Base-by-base conservation (phyloP, 2,113 vertebrate genomes). In the Odocoileus hemionus region DNA sequence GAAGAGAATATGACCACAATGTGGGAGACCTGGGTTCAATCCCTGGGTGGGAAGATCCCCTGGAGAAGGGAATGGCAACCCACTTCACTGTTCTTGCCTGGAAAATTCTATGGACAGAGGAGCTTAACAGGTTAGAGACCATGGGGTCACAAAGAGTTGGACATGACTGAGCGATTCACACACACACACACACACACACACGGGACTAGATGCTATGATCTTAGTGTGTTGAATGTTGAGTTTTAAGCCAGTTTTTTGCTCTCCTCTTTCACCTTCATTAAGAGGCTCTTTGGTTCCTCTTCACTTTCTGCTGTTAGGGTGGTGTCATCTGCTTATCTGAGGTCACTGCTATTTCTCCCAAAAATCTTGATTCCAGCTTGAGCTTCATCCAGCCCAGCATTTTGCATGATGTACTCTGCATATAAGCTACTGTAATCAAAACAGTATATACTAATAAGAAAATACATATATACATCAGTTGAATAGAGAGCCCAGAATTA, bases 21-120 rank as follows among this genome's bases (percentile, higher is more conserved):
- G 9, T 70, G 64, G n/a, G 64, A 70, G 19, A 70, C 64, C n/a
- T 0, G 1, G 64, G n/a, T 70, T 70, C 64, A 70, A 0, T 36
- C n/a, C n/a, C n/a, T 36, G n/a, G 64, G 9, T 36, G 1, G 61
- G 30, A n/a, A n/a, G 61, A 64, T 64, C 7, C 61, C 30, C 15
- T 64, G 61, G 7, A n/a, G 61, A 64, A 64, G 30, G 61, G 7
- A 64, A n/a, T n/a, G 61, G 7, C 61, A n/a, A n/a, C 33, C 61
- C 61, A n/a, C 33, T 64, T n/a, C 61, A 64, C 0, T 64, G 16
- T 64, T n/a, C 61, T 64, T 17, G 61, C 30, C 61, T n/a, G 61
- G 61, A 64, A n/a, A 64, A n/a, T 64, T n/a, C 15, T 33, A 64
- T 4, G 33, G 61, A 64, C 61, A n/a, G 33, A n/a, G 33, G 15